Conservation (phyloP, 2,888 invertebrate species). For the Yponomeuta sedellus region DNA sequence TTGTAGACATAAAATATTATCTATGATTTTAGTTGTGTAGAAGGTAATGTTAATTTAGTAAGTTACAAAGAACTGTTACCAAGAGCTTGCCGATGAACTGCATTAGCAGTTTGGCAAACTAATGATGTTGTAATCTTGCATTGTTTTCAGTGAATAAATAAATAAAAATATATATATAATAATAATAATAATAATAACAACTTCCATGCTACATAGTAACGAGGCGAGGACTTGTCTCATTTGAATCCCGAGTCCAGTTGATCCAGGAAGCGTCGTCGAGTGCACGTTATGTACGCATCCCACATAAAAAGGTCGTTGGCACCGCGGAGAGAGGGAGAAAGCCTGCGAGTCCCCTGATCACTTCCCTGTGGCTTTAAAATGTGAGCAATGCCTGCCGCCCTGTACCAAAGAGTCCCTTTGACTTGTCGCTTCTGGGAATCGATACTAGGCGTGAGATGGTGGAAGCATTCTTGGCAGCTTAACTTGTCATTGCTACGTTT, state of each 20-base stretch:
- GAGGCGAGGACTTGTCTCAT: slow-evolving; percentile 8
- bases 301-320: slow-evolving; percentile 55
- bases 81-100: too few relatives aligned
- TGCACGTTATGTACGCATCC: slow-evolving; percentile 35
- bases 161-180: too few relatives aligned
- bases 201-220: background rate
- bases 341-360: slow-evolving; percentile 8
- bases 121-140: too few relatives aligned
- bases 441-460: background rate
- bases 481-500: too few relatives aligned
- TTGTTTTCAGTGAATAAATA: too few relatives aligned
- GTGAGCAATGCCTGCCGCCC: background rate
- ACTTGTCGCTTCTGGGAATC: slow-evolving; percentile 9
- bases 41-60: too few relatives aligned
- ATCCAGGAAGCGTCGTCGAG: slow-evolving; percentile 39
- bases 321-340: slow-evolving; percentile 26
- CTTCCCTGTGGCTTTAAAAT: slow-evolving; percentile 12
- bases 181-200: too few relatives aligned
- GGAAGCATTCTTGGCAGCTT: background rate
- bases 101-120: too few relatives aligned
- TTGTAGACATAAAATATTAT: too few relatives aligned
- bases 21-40: too few relatives aligned
- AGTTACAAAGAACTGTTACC: too few relatives aligned
- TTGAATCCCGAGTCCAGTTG: slow-evolving; percentile 30
- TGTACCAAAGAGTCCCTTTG: background rate